Evolutionary conservation across 2,113 vertebrate genomes (phyloP), one percentile per base, ranked within the genome.

Genomic region (Nibea albiflora): DNA sequence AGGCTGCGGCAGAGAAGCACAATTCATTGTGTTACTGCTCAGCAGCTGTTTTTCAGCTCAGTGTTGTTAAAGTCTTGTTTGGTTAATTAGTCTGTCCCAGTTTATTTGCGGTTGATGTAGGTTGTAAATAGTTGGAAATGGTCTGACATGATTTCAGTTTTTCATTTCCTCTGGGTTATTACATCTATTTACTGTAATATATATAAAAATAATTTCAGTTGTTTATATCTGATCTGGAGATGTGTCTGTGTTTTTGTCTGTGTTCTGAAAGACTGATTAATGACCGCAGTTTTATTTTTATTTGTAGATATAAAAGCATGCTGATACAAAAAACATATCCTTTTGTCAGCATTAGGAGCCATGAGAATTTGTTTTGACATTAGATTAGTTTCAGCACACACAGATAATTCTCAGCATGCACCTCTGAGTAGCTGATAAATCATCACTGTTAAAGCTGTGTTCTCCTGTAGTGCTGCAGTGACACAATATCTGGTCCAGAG

Each of bases 361-460:
- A 35, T 8, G 31, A 35, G 31, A 7, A 35, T 35, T 35, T 35
- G 31, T 35, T 35, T 7, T 35, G 31, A 35, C 31, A 35, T 63
- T 10, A 22, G 26, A n/a, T 53, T 15, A 54, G 19, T 5, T 24
- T 56, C 24, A 24, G 19, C 20, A 12, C 20, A 22, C 71, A 5
- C 22, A 7, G 31, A 44, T 11, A 6, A 50, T 74, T 39, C 31
- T 46, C 0, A 75, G 49, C 42, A 9, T 26, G 11, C 35, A 10
- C 46, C 31, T 54, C 46, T 71, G 17, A 76, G 39, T 22, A 3
- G 35, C 54, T 65, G 31, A 61, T 72, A 31, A 44, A 63, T 60
- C 14, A 39, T 49, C 47, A 42, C 46, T 50, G 4, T 11, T 20
- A 15, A 53, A 31, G 26, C 54, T 60, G 15, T 15, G 11, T 53